These are phyloP conservation scores for Ammospiza maritima DNA, from an alignment of 2,797 vertebrate genomes.

Conservation along the genomic window DNA sequence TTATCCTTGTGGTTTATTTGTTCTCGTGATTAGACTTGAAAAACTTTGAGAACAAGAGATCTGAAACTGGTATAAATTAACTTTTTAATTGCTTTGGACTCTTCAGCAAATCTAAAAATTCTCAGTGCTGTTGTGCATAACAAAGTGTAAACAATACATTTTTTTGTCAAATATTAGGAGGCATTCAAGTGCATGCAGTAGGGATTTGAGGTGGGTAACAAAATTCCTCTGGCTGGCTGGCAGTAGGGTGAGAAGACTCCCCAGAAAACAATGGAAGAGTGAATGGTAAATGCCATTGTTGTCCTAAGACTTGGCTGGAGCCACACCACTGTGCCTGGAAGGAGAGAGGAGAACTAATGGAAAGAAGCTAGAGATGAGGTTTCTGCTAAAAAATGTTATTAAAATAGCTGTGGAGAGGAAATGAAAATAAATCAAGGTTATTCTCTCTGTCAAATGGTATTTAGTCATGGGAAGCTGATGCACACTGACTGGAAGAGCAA, in stretches of 20 bases:
- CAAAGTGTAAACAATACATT: neutral
- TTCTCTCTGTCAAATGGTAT: neutral
- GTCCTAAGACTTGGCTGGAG: neutral
- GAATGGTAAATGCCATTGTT: neutral
- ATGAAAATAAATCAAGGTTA: neutral
- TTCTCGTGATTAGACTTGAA: neutral
- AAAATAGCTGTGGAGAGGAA: neutral
- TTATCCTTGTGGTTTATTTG: neutral
- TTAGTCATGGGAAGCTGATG: neutral
- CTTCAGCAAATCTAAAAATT: neutral
- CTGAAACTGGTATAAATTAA: neutral
- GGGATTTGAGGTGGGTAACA: neutral
- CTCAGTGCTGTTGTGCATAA: neutral
- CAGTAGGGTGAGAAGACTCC: neutral
- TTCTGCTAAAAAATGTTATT: neutral
- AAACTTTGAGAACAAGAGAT: neutral
- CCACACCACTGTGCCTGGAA: neutral
- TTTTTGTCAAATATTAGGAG: neutral
- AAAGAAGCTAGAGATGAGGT: neutral
- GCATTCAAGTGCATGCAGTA: neutral
- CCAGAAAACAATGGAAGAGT: neutral
- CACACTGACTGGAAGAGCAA: neutral
- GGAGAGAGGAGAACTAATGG: neutral
- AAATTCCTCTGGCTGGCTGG: neutral
- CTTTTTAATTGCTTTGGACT: neutral